Evolutionary conservation across 2,113 vertebrate species (phyloP).

Genomic region (Hemichromis elongatus): DNA sequence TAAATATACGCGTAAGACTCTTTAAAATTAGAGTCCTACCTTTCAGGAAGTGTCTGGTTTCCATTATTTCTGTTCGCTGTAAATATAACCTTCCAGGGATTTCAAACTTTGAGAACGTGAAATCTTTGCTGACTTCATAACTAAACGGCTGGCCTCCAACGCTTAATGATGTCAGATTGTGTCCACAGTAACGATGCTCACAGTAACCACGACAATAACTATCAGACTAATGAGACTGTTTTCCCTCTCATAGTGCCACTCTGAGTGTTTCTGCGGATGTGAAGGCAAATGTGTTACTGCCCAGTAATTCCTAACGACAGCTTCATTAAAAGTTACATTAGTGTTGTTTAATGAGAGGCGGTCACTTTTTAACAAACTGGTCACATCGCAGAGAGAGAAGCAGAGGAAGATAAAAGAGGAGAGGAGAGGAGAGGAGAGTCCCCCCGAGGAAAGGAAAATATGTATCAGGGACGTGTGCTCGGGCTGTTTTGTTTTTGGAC

Average conservation of each 20-base stretch:
- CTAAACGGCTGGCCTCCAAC: not conserved
- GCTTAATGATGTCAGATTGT: not conserved
- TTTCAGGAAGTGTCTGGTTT: not conserved
- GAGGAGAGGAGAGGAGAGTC: not conserved
- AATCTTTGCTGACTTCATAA: not conserved
- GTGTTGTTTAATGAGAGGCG: slow-evolving; percentile 37
- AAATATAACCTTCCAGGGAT: not conserved
- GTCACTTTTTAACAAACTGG: slow-evolving; percentile 8
- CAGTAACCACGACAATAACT: slow-evolving; percentile 1
- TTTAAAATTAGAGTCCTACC: not conserved
- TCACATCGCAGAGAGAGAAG: not conserved
- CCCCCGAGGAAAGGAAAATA: not conserved
- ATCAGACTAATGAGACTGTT: slow-evolving; percentile 20
- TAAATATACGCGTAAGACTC: not conserved
- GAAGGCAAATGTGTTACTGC: not conserved
- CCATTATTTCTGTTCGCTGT: not conserved
- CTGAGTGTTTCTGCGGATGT: not conserved
- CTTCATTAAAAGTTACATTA: slow-evolving; percentile 51
- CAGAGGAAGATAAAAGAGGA: not conserved
- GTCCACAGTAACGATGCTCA: not conserved
- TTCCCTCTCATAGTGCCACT: not conserved
- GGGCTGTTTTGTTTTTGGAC: not conserved
- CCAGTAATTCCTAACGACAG: slow-evolving; percentile 14
- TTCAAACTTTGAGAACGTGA: not conserved
- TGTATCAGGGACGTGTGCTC: not conserved